Percentiles rank a stretch among this genome's conserved stretches.
Conservation (phyloP, 2,888 invertebrate species). For the Drosophila atripex region DNA sequence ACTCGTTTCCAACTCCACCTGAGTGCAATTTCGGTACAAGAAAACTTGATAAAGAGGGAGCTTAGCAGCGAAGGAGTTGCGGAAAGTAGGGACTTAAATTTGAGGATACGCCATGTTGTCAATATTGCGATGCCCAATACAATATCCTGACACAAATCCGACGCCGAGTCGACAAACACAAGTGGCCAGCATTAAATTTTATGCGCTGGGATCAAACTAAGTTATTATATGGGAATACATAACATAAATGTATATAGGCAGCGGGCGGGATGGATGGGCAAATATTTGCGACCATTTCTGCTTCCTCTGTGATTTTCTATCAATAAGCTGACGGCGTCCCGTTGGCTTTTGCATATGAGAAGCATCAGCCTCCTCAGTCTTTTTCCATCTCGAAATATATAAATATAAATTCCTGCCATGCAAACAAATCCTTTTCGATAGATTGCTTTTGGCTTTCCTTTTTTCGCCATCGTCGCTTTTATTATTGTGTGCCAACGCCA, state of each 20-base stretch:
- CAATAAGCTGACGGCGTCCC: slow-evolving; percentile 57
- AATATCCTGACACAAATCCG: slow-evolving; percentile 64
- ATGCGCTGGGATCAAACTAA: slow-evolving; percentile 68
- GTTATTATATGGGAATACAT: slow-evolving; percentile 47
- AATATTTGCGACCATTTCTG: slow-evolving; percentile 52
- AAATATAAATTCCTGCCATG: slow-evolving; percentile 64
- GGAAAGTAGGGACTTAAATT: slow-evolving; percentile 7
- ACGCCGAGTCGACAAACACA: slow-evolving; percentile 49
- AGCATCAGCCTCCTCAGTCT: slow-evolving; percentile 4
- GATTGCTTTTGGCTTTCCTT: slow-evolving; percentile 50
- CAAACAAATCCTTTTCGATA: slow-evolving; percentile 70
- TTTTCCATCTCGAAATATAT: slow-evolving; percentile 50
- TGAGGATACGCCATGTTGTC: slow-evolving; percentile 36
- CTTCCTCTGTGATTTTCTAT: slow-evolving; percentile 48
- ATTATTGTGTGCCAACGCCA: slow-evolving; percentile 51
- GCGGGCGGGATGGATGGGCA: slow-evolving; percentile 23
- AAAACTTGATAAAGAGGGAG: slow-evolving; percentile 39
- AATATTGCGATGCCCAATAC: slow-evolving; percentile 8
- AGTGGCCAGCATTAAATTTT: slow-evolving; percentile 67
- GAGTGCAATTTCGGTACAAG: slow-evolving; percentile 50
- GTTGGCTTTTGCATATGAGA: slow-evolving; percentile 70
- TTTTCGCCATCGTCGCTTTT: slow-evolving; percentile 14
- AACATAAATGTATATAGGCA: slow-evolving; percentile 24
- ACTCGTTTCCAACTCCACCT: slow-evolving; percentile 39
- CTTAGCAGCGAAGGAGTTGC: slow-evolving; percentile 7